Evolutionary conservation across 2,797 vertebrate genomes (phyloP), one percentile per base, ranked within the genome.

Genomic region (Cichlasoma orientale): DNA sequence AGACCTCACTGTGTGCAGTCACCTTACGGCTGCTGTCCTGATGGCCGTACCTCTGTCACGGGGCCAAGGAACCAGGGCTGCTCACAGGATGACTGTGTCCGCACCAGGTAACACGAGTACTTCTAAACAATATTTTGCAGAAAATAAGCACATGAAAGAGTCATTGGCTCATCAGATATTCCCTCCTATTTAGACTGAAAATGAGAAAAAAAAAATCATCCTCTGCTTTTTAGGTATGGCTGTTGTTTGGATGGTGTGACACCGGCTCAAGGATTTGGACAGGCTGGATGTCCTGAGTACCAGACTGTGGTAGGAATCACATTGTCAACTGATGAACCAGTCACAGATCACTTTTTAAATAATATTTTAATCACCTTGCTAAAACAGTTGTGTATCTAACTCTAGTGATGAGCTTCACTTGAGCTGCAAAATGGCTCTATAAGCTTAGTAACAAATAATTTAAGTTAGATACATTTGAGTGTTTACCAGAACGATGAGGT

Each of bases 191-290:
- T 63, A 63, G 16, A 27, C 36, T 5, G 7, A 23, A 23, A 53
- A n/a, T 27, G 27, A 27, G 27, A 18, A 53, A 13, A 59, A 27
- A 41, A 12, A n/a, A 11, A 27, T 11, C 5, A 12, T 33, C 1
- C 2, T 79, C 2, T 80, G 33, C 56, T 63, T 16, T 21, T 74
- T 59, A 99, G 98, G 88, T 97, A 93, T 0, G 97, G 98, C 14
- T 99, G 98, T 86, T 99, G 98, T 86, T 92, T 95, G 47, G 97
- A 99, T 69, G 96, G 96, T 6, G 88, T 97, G 76, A 97, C 96
- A 0, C 36, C 86, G 75, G 97, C 97, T 5, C 90, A 78, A 79
- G 97, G 97, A 2, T 94, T 93, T 71, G 94, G 94, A 74, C 91
- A 95, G 66, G 77, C 82, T 55, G 97, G 97, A 33, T 99, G 98